phyloP scores from a whole-genome alignment of 1,140 invertebrate species.

The Probaryconus sp. region DNA sequence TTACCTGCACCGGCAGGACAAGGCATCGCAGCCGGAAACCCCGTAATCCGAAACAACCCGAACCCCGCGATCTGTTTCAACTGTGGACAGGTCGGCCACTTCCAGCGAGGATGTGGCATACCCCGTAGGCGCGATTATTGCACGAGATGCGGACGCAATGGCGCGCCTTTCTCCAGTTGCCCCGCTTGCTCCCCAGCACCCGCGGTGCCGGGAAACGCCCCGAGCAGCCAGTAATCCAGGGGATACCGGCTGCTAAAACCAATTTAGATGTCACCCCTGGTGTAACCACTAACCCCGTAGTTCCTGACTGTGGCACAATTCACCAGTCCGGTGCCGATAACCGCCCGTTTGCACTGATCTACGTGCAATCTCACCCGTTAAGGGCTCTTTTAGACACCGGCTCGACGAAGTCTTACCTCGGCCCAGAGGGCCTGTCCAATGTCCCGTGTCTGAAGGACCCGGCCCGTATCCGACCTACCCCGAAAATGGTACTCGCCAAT shows the following conservation, averaged over 20 bases:
- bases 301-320: background rate
- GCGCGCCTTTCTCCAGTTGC: no score
- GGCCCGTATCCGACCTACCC: background rate
- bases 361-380: background rate
- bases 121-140: no score
- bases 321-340: slow-evolving; percentile 4
- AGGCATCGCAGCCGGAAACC: no score
- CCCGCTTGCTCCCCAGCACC: no score
- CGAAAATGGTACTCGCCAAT: slow-evolving; percentile 5
- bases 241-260: background rate
- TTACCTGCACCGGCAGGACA: no score
- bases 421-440: background rate
- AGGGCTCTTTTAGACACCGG: slow-evolving; percentile 9
- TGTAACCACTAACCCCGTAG: background rate
- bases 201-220: no score
- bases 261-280: background rate
- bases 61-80: no score
- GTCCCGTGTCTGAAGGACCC: background rate
- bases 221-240: slow-evolving; percentile 62
- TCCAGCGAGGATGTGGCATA: no score
- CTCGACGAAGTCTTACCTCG: slow-evolving; percentile 1
- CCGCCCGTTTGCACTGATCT: background rate
- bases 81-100: no score
- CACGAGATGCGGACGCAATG: no score
- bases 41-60: no score